Conservation (phyloP, 1,140 invertebrate species). For the Ptiloglossa arizonensis region DNA sequence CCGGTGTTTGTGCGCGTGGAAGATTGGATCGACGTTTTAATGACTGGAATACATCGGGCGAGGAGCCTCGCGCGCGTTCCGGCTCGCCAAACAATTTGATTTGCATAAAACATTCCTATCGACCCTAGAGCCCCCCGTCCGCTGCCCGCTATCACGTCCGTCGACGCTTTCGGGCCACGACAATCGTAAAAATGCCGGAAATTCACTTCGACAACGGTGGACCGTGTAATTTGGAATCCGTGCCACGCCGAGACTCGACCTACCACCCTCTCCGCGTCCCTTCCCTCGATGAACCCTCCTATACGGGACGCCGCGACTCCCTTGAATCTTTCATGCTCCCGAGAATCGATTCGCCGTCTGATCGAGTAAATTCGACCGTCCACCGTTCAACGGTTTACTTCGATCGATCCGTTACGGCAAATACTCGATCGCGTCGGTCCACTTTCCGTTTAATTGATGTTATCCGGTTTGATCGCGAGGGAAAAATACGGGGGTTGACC, state of each 20-base stretch:
- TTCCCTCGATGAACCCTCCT: neutral
- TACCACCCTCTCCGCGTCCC: no score
- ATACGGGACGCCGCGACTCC: neutral
- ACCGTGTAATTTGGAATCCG: conserved; percentile 27
- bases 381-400: neutral
- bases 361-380: neutral
- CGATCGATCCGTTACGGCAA: neutral
- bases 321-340: neutral
- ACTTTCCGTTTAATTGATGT: no score
- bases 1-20: conserved; percentile 30
- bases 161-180: neutral
- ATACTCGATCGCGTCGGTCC: no score
- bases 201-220: conserved; percentile 14
- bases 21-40: conserved; percentile 55
- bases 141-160: neutral
- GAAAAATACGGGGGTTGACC: no score
- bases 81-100: conserved; percentile 52
- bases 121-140: conserved; percentile 9
- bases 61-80: conserved; percentile 18
- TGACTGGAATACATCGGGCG: conserved; percentile 33
- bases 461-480: no score
- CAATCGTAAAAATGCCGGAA: conserved; percentile 43
- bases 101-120: conserved; percentile 53
- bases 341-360: neutral
- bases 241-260: neutral